Conservation (phyloP, 2,888 invertebrate species). For the Drosophila prostipennis region DNA sequence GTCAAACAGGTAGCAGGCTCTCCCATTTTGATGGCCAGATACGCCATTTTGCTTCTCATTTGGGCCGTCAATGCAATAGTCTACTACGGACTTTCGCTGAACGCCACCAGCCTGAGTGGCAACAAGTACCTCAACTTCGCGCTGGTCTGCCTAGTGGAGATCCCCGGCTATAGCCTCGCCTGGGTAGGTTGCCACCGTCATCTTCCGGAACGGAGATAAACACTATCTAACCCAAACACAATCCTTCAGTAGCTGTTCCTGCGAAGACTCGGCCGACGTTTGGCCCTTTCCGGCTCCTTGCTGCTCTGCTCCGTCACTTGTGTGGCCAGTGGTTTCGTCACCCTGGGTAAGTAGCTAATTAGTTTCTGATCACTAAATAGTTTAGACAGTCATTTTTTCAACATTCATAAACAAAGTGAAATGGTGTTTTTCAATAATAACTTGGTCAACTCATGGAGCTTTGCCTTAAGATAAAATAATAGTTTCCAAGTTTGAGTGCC, state of each 20-base stretch:
- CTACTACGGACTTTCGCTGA: constrained; percentile 88
- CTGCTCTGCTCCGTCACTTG: constrained; percentile 86
- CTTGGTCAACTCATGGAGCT: too few relatives aligned
- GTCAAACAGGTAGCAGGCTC: constrained; percentile 85
- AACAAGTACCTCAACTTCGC: constrained; percentile 89
- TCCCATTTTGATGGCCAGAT: constrained; percentile 84
- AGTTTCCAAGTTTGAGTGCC: too few relatives aligned
- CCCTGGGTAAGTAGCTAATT: constrained; percentile 81
- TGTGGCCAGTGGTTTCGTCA: constrained; percentile 85
- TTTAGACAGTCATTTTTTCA: too few relatives aligned
- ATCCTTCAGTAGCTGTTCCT: constrained; percentile 83
- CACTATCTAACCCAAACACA: background rate
- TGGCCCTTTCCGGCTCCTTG: constrained; percentile 85
- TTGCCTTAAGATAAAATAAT: too few relatives aligned
- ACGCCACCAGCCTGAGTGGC: constrained; percentile 88
- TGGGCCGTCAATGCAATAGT: constrained; percentile 89
- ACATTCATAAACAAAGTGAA: too few relatives aligned
- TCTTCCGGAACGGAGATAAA: background rate
- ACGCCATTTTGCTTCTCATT: constrained; percentile 84
- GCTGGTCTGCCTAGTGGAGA: constrained; percentile 86
- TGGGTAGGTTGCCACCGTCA: constrained; percentile 73
- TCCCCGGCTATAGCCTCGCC: constrained; percentile 86
- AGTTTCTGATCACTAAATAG: too few relatives aligned
- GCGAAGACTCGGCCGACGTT: constrained; percentile 85
- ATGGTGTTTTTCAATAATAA: too few relatives aligned